Base-by-base conservation (phyloP, 2,113 vertebrate species). In the Lanius collurio region DNA sequence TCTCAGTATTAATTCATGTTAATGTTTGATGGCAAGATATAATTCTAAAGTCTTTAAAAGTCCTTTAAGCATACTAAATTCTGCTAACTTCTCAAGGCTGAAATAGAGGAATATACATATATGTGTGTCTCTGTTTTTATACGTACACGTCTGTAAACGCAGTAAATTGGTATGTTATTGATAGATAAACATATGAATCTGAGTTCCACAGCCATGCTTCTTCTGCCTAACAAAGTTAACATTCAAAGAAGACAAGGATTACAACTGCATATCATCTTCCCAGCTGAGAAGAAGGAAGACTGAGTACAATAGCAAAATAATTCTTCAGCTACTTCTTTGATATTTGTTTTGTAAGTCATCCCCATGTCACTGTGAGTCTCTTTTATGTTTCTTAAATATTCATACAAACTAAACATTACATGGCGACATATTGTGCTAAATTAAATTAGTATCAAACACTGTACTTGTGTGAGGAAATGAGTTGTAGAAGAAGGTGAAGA, bases 1-100 rank as follows among this genome's bases (percentile, higher is more conserved):
- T 26, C 8, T 82, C 13, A 20, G 11, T 50, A 24, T 71, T 60
- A 10, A 46, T 7, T 68, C 5, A 35, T 52, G 24, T 28, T 76
- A 64, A 33, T 2, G 0, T 47, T 60, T 1, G 2, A 16, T 42
- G 7, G 33, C 0, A 0, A 65, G 35, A 15, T 26, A 39, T 13
- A 4, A 44, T 33, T 73, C 33, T 49, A 5, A 75, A n/a, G 9
- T 46, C 17, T 52, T 59, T 42, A 79, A 67, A 85, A 88, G 1
- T 7, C 20, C 20, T 78, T 52, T 35, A 76, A 59, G 5, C 9
- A 11, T 24, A 23, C 5, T 67, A 55, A 86, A 76, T 64, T 89
- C n/a, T 86, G 4, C 15, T 39, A 33, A 44, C 3, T 46, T 62
- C 31, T 55, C 0, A 2, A 60, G 18, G 18, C 4, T 52, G 46